A percentile compares a stretch with the other conserved stretches of the same genome.
Conservation (phyloP, 2,113 vertebrate genomes). For the Perca flavescens region DNA sequence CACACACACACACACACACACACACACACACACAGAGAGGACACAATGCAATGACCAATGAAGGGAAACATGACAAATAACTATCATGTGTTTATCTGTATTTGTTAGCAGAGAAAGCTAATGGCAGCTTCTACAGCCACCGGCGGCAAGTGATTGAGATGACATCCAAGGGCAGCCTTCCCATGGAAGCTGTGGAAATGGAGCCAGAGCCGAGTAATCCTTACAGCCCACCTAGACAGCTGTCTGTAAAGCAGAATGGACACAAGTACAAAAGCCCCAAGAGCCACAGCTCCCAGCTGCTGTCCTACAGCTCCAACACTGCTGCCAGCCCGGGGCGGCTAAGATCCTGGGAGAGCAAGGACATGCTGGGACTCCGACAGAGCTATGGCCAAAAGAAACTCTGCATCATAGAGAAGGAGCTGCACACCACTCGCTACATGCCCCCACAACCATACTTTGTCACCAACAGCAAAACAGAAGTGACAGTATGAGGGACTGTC, state of each 20-base stretch:
- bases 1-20: too few relatives aligned
- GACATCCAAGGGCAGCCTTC: slow-evolving; percentile 90
- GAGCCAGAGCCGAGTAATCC: slow-evolving; percentile 88
- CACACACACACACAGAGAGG: neutral
- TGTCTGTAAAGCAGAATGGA: slow-evolving; percentile 87
- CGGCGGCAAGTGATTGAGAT: slow-evolving; percentile 90
- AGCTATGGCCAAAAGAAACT: slow-evolving; percentile 89
- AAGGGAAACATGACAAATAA: neutral
- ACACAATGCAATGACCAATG: slow-evolving; percentile 2
- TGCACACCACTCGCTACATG: slow-evolving; percentile 88
- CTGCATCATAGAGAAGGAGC: slow-evolving; percentile 88
- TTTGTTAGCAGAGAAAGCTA: slow-evolving; percentile 92
- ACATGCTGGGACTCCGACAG: slow-evolving; percentile 88
- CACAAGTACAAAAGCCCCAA: slow-evolving; percentile 88
- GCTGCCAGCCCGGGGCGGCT: slow-evolving; percentile 61
- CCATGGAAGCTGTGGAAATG: slow-evolving; percentile 89
- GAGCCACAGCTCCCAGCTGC: slow-evolving; percentile 83
- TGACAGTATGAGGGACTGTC: slow-evolving; percentile 90
- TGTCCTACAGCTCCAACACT: slow-evolving; percentile 85
- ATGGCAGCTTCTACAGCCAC: slow-evolving; percentile 92
- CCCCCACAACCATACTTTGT: slow-evolving; percentile 96
- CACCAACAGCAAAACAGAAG: slow-evolving; percentile 99
- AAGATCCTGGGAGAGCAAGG: slow-evolving; percentile 90
- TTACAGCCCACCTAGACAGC: slow-evolving; percentile 88
- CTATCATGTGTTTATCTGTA: slow-evolving; percentile 31